Percentiles rank a stretch among this genome's conserved stretches.
These are phyloP conservation scores for Origma solitaria DNA, from an alignment of 2,113 vertebrate species.

Conservation along the genomic window DNA sequence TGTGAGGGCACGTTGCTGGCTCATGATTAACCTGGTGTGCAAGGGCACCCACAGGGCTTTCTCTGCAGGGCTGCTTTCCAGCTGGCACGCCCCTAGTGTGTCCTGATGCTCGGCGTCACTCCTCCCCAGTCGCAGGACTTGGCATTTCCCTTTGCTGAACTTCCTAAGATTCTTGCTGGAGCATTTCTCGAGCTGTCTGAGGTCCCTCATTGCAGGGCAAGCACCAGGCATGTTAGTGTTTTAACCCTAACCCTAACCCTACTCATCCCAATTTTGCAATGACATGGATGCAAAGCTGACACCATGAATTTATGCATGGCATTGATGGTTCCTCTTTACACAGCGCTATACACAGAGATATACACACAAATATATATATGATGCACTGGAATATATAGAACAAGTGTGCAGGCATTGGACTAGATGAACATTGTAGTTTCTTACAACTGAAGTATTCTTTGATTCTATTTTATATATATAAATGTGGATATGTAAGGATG, in stretches of 20 bases:
- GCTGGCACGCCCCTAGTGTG: neutral
- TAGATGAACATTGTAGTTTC: fast-evolving
- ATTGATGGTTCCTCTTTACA: neutral
- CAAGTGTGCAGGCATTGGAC: neutral
- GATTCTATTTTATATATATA: neutral
- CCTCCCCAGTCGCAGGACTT: neutral
- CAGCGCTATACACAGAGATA: neutral
- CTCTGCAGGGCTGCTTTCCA: neutral
- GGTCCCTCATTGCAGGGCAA: neutral
- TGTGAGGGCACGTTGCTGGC: neutral
- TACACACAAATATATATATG: neutral
- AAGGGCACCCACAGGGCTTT: neutral
- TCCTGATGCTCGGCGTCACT: neutral
- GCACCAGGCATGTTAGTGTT: neutral
- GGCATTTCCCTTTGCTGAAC: neutral
- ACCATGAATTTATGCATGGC: neutral
- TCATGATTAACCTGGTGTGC: neutral
- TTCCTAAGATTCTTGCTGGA: neutral
- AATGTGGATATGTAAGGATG: neutral
- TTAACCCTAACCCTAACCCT: neutral
- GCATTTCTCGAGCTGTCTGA: neutral
- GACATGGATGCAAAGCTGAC: neutral
- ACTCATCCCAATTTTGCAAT: neutral
- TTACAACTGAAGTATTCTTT: neutral
- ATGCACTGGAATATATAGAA: neutral